A percentile compares a stretch with the other conserved stretches of the same genome.
These are phyloP conservation scores for Peromyscus polionotus DNA, from an alignment of 2,113 vertebrate species.

Conservation along the genomic window DNA sequence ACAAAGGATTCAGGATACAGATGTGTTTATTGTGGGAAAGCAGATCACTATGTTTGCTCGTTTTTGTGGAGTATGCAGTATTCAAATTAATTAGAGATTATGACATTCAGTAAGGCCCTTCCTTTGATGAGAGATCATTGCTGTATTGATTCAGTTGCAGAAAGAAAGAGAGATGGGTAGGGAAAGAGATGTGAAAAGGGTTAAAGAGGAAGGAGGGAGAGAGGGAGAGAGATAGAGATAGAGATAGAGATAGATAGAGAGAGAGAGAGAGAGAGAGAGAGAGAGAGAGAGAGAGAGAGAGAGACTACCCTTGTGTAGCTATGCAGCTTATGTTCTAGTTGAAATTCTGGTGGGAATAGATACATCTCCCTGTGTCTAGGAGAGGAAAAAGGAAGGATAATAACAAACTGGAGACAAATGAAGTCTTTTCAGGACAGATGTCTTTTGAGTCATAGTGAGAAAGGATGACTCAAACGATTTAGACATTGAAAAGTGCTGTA, in stretches of 20 bases:
- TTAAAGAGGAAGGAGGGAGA: background rate
- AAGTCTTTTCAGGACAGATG: slow-evolving; percentile 33
- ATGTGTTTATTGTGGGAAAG: background rate
- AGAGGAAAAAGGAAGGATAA: background rate
- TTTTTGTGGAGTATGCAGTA: background rate
- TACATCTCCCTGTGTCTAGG: background rate
- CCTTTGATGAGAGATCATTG: background rate
- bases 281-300: accelerated
- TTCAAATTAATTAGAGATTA: background rate
- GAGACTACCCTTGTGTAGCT: background rate
- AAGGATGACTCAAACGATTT: background rate
- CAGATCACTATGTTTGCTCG: background rate
- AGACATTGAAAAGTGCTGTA: background rate
- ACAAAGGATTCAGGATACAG: background rate
- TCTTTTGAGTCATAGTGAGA: background rate
- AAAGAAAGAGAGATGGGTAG: background rate
- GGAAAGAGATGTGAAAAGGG: no score
- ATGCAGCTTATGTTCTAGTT: background rate
- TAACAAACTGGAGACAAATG: background rate
- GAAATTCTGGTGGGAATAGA: background rate
- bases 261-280: background rate
- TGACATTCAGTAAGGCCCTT: background rate
- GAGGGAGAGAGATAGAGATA: background rate
- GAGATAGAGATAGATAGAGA: no score
- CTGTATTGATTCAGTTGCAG: background rate